phyloP scores from a whole-genome alignment of 2,888 invertebrate species.

The Nemurella pictetii region DNA sequence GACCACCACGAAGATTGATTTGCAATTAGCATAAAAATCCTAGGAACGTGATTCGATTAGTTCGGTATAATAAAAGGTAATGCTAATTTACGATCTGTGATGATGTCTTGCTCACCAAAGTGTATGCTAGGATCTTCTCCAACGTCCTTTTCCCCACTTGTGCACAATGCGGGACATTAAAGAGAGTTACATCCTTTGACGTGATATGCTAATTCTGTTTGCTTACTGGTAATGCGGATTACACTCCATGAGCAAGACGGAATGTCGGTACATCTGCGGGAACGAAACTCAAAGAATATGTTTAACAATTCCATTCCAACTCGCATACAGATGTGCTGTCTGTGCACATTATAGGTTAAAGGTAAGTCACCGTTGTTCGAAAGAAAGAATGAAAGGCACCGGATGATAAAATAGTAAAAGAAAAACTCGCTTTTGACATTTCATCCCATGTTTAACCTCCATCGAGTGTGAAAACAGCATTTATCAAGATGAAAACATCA shows the following conservation, averaged over 20 bases:
- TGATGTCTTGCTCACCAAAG: background rate
- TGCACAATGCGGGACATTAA: background rate
- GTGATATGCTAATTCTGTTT: background rate
- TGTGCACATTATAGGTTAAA: background rate
- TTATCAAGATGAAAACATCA: slow-evolving; percentile 12
- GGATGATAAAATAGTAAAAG: background rate
- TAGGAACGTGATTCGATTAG: background rate
- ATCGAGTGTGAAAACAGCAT: slow-evolving; percentile 4
- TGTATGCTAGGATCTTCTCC: background rate
- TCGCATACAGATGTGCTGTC: background rate
- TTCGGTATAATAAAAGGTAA: background rate
- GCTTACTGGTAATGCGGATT: background rate
- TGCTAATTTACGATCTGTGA: too few relatives aligned
- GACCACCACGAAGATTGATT: background rate
- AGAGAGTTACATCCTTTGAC: background rate
- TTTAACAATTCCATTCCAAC: too few relatives aligned
- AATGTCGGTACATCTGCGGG: background rate
- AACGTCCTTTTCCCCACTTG: background rate
- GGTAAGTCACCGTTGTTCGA: background rate
- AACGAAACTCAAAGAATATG: too few relatives aligned
- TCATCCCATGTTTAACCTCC: slow-evolving; percentile 14
- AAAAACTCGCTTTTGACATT: background rate
- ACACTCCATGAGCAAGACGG: background rate
- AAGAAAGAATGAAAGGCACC: background rate
- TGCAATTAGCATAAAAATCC: background rate